Conservation (phyloP, 2,888 invertebrate species). For the Apodemia duryi region DNA sequence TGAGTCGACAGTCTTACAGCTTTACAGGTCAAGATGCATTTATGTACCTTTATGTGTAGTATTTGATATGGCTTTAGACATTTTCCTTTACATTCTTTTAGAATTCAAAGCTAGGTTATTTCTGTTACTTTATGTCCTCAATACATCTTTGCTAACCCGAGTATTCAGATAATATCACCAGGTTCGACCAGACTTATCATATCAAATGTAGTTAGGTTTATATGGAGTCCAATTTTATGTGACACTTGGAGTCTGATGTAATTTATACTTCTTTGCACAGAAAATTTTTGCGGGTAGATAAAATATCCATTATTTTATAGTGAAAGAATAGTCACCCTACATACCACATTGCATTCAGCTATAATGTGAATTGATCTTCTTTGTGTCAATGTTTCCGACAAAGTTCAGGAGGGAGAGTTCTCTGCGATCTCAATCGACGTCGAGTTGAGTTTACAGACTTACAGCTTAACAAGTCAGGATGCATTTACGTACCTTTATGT, state of each 20-base stretch:
- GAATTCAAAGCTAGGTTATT: not conserved
- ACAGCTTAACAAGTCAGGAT: constrained; percentile 1
- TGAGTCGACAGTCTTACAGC: constrained; percentile 11
- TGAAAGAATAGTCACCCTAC: not conserved
- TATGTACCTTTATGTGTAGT: not conserved
- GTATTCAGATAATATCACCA: no score
- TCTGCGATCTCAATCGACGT: constrained; percentile 6
- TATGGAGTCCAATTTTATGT: no score
- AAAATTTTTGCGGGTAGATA: not conserved
- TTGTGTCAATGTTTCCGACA: constrained; percentile 3
- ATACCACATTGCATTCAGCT: not conserved
- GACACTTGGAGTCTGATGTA: no score
- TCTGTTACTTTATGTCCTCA: not conserved
- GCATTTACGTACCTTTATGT: not conserved
- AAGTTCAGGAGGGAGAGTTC: constrained; percentile 6
- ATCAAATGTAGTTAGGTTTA: no score
- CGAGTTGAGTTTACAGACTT: constrained; percentile 8
- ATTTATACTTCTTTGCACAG: no score
- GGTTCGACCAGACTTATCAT: no score
- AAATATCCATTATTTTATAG: not conserved
- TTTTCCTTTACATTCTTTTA: not conserved
- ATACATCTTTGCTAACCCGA: no score
- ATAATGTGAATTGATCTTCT: constrained; percentile 11
- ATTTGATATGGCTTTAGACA: not conserved
- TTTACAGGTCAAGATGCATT: not conserved